Evolutionary conservation across 2,888 invertebrate genomes (phyloP).

Genomic region (Chymomyza amoena): DNA sequence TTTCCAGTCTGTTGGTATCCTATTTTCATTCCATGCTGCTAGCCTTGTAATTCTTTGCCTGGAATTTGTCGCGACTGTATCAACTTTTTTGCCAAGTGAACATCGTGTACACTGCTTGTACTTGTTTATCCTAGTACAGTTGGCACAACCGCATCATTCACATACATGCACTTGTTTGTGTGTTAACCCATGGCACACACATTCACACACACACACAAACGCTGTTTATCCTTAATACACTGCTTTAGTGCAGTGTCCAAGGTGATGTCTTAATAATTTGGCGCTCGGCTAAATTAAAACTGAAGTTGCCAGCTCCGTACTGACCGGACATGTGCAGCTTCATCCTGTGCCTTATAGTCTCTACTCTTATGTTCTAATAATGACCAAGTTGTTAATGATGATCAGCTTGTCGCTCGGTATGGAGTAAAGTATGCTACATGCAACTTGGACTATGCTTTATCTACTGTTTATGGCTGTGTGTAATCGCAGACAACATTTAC

Average conservation of each 20-base stretch:
- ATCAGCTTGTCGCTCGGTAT: slow-evolving; percentile 27
- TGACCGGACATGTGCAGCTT: slow-evolving; percentile 49
- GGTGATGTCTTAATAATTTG: slow-evolving; percentile 60
- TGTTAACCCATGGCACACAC: slow-evolving; percentile 7
- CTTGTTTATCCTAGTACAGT: slow-evolving; percentile 21
- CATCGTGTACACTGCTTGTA: neutral
- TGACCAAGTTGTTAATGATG: slow-evolving; percentile 10
- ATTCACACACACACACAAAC: neutral
- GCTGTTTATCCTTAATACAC: neutral
- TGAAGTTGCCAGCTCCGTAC: slow-evolving; percentile 39
- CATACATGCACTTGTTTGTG: slow-evolving; percentile 1
- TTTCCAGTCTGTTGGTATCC: too few relatives aligned
- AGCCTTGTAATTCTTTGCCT: too few relatives aligned
- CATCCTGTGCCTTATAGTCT: neutral
- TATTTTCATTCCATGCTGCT: too few relatives aligned
- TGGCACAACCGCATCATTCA: slow-evolving; percentile 2
- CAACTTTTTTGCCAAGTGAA: neutral
- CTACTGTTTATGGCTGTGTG: slow-evolving; percentile 63
- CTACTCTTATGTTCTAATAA: neutral
- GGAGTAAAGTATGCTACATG: slow-evolving; percentile 9
- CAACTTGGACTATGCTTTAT: slow-evolving; percentile 37
- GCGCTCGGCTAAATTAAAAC: slow-evolving; percentile 63
- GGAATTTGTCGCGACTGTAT: too few relatives aligned
- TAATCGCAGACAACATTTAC: slow-evolving; percentile 51
- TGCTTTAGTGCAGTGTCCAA: slow-evolving; percentile 21